Percentiles rank a stretch among this genome's conserved stretches.
Evolutionary conservation across 1,140 invertebrate genomes (phyloP).

Genomic region (Lysiphlebus fabarum): DNA sequence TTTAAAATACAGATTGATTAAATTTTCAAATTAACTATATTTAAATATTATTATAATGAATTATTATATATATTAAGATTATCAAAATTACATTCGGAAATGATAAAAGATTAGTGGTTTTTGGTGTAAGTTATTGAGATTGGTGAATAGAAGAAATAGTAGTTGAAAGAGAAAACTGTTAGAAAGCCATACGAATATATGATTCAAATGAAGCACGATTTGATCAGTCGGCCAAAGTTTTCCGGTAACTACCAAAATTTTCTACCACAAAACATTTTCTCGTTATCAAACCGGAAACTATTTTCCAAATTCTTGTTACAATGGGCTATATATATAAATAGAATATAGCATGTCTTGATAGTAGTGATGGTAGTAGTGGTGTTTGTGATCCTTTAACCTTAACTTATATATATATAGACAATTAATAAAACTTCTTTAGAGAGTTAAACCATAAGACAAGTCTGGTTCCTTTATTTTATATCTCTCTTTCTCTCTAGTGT

Average conservation of each 20-base stretch:
- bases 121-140: no score
- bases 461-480: no score
- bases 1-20: no score
- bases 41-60: no score
- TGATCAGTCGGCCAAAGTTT: constrained; percentile 25
- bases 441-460: not conserved
- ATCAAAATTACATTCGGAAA: no score
- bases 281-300: constrained; percentile 27
- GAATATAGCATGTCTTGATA: not conserved
- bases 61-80: no score
- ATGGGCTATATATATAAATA: not conserved
- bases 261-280: constrained; percentile 20
- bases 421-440: constrained; percentile 28
- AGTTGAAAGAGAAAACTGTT: constrained; percentile 2
- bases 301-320: constrained; percentile 24
- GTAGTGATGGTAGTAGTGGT: not conserved
- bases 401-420: constrained; percentile 24
- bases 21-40: no score
- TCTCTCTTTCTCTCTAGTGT: no score
- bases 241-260: constrained; percentile 27
- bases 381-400: constrained; percentile 17
- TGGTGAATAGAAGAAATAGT: not conserved
- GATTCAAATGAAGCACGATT: constrained; percentile 22
- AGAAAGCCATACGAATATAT: no score
- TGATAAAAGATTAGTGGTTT: no score